Evolutionary conservation across 2,888 invertebrate genomes (phyloP).

Genomic region (Nematopogon swammerdamellus): DNA sequence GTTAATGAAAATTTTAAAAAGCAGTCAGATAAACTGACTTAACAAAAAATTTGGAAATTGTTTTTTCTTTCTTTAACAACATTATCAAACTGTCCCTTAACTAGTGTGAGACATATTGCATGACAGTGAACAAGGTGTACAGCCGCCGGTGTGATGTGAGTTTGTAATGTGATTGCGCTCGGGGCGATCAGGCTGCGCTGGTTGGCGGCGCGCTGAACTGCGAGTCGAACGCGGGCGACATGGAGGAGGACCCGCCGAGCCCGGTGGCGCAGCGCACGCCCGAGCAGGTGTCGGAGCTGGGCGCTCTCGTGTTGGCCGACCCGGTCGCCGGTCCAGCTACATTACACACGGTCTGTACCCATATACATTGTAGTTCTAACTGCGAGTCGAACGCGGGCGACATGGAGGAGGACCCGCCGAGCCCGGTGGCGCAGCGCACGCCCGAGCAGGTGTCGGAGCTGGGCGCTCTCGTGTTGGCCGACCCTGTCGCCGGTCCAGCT

Average conservation of each 20-base stretch:
- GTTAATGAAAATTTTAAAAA: too few species aligned
- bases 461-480: conserved; percentile 59
- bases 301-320: conserved; percentile 66
- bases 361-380: conserved; percentile 14
- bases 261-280: conserved; percentile 40
- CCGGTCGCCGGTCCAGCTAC: conserved; percentile 27
- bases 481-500: too few species aligned
- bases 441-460: conserved; percentile 79
- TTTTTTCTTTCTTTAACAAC: too few species aligned
- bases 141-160: too few species aligned
- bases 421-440: conserved; percentile 36
- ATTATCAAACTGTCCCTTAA: too few species aligned
- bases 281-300: conserved; percentile 80
- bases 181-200: conserved; percentile 67
- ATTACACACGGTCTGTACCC: conserved; percentile 27
- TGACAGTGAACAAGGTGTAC: too few species aligned
- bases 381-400: conserved; percentile 65
- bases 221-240: conserved; percentile 65
- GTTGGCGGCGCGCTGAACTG: conserved; percentile 65
- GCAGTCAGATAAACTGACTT: too few species aligned
- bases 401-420: conserved; percentile 66
- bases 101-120: too few species aligned
- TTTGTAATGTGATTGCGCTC: too few species aligned
- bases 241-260: conserved; percentile 62
- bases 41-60: too few species aligned